phyloP scores from a whole-genome alignment of 2,113 vertebrate genomes.

The Halichoerus grypus region DNA sequence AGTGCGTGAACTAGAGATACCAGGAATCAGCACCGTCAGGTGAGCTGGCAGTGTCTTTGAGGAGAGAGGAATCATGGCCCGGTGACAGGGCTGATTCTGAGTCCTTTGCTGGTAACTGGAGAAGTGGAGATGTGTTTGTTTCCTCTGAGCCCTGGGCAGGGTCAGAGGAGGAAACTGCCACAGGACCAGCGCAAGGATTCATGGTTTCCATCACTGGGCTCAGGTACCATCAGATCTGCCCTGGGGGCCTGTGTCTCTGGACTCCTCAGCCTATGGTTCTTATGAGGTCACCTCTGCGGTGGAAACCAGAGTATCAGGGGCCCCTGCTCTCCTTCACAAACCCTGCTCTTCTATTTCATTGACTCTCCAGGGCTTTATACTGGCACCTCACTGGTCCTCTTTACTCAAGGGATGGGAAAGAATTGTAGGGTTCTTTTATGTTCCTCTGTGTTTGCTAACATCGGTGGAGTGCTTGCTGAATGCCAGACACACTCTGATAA shows the following conservation, averaged over 20 bases:
- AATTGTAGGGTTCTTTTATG: neutral
- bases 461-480: neutral
- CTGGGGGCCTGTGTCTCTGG: neutral
- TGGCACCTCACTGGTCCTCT: neutral
- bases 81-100: neutral
- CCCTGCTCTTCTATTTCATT: neutral
- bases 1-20: neutral
- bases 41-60: neutral
- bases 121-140: neutral
- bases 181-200: neutral
- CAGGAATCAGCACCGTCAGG: accelerated
- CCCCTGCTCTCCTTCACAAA: neutral
- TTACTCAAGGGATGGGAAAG: neutral
- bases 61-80: neutral
- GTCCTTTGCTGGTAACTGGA: neutral
- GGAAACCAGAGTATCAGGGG: neutral
- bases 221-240: neutral
- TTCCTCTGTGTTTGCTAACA: neutral
- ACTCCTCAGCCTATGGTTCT: neutral
- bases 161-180: neutral
- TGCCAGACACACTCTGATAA: neutral
- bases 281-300: neutral
- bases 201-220: neutral
- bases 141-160: neutral
- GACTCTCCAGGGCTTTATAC: neutral